Percentiles rank a stretch among this genome's conserved stretches.
phyloP scores from a whole-genome alignment of 2,888 invertebrate genomes.

The Hirtodrosophila duncani region DNA sequence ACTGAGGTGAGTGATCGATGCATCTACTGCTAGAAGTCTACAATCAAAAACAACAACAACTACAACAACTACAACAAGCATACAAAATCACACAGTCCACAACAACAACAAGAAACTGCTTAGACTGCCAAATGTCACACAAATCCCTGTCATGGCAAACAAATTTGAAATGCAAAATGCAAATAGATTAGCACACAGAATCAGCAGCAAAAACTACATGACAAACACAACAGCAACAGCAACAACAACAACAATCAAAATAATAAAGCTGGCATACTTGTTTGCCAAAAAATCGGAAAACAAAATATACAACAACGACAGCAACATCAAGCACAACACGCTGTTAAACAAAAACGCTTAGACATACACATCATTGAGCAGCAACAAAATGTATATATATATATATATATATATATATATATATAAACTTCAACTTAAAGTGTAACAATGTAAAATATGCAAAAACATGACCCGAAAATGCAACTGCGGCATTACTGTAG shows the following conservation, averaged over 20 bases:
- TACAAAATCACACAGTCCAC: constrained; percentile 12
- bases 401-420: background rate
- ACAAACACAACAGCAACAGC: constrained; percentile 2
- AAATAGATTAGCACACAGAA: constrained; percentile 59
- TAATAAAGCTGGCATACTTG: constrained; percentile 8
- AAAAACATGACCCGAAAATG: too few species aligned
- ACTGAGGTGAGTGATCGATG: constrained; percentile 28
- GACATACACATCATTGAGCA: too few species aligned
- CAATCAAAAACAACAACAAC: constrained; percentile 23
- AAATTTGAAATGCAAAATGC: constrained; percentile 51
- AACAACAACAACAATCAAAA: constrained; percentile 8
- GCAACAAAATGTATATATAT: background rate
- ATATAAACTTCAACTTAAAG: too few species aligned
- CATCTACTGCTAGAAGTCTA: constrained; percentile 13
- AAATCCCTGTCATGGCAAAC: constrained; percentile 14
- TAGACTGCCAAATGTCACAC: constrained; percentile 30
- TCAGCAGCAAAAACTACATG: constrained; percentile 25
- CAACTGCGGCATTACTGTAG: too few species aligned
- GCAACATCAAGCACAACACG: too few species aligned
- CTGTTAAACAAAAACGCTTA: constrained; percentile 24
- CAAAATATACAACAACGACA: too few species aligned
- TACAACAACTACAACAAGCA: constrained; percentile 25
- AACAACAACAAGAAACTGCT: constrained; percentile 41
- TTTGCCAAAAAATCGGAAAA: constrained; percentile 32
- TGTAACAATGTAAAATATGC: too few species aligned